Evolutionary conservation across 2,113 vertebrate genomes (phyloP).

Genomic region (Lampris megalopsis): DNA sequence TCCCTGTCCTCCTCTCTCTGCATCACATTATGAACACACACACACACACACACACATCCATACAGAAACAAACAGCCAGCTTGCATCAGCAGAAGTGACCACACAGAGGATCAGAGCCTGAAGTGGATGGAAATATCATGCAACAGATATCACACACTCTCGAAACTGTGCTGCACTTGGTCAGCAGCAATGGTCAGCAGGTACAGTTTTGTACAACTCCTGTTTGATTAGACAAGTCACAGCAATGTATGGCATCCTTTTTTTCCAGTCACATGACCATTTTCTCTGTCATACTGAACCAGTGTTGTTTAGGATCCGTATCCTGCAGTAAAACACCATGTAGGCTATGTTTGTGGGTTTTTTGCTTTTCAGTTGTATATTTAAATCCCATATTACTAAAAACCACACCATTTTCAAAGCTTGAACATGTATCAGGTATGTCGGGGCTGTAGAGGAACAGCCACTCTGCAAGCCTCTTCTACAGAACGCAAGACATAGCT

Average conservation of each 20-base stretch:
- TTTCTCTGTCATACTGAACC: neutral
- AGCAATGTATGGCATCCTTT: too few species aligned
- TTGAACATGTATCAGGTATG: constrained; percentile 3
- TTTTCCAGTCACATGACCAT: neutral
- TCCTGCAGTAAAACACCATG: neutral
- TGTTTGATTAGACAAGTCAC: too few species aligned
- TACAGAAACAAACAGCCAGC: too few species aligned
- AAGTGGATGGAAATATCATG: constrained; percentile 8
- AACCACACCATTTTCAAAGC: neutral
- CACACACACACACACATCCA: neutral
- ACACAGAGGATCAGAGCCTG: neutral
- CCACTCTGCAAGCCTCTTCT: constrained; percentile 20
- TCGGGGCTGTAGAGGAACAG: constrained; percentile 22
- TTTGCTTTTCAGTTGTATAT: neutral
- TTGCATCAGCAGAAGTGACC: constrained; percentile 29
- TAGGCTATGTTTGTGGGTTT: neutral
- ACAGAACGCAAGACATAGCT: constrained; percentile 30
- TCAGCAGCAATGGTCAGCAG: neutral
- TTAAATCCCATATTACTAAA: constrained; percentile 8
- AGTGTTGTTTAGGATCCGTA: too few species aligned
- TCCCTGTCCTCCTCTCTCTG: neutral
- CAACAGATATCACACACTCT: neutral
- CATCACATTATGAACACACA: neutral
- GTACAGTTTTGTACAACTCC: too few species aligned
- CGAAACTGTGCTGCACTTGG: neutral